Evolutionary conservation across 1,140 invertebrate genomes (phyloP).

Genomic region (Nautilus pompilius): DNA sequence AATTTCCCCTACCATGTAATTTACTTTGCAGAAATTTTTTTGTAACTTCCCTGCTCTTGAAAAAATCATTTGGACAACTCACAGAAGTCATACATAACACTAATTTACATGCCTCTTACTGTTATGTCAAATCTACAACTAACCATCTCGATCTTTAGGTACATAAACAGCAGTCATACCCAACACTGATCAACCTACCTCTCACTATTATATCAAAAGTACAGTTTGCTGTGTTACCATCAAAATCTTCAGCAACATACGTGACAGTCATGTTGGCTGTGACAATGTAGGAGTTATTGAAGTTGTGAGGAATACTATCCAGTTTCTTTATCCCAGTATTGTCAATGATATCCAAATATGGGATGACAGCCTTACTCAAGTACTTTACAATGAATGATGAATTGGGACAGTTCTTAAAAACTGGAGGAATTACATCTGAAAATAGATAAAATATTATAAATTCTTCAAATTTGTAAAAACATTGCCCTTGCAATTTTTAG

Average conservation of each 20-base stretch:
- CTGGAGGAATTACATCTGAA: conserved; percentile 11
- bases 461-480: no score
- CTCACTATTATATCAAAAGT: conserved; percentile 9
- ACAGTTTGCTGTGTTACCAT: conserved; percentile 12
- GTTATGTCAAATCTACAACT: no score
- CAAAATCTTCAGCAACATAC: conserved; percentile 12
- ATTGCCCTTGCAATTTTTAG: no score
- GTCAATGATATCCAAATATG: conserved; percentile 1
- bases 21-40: no score
- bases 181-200: no score
- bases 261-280: conserved; percentile 4
- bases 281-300: not conserved
- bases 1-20: no score
- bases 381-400: conserved; percentile 8
- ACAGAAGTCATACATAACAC: no score
- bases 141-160: no score
- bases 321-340: conserved; percentile 9
- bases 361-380: not conserved
- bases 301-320: not conserved
- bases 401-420: conserved; percentile 5
- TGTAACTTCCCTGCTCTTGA: no score
- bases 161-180: no score
- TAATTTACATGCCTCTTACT: no score
- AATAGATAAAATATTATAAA: not conserved
- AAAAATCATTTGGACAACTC: no score